Percentiles rank a stretch among this genome's conserved stretches.
Conservation (phyloP, 2,113 vertebrate genomes). For the Poecilia latipinna region DNA sequence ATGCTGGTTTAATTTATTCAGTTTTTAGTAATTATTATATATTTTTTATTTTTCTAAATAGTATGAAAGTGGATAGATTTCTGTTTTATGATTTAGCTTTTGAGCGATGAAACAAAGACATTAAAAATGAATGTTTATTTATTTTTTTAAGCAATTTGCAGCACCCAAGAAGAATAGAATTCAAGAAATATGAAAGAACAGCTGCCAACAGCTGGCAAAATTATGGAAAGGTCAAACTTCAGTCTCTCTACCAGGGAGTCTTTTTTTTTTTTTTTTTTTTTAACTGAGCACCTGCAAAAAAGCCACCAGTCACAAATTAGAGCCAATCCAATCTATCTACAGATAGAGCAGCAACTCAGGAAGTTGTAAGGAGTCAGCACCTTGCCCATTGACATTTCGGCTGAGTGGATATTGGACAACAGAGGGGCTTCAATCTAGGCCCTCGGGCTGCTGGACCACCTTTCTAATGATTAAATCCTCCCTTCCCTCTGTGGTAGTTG, state of each 20-base stretch:
- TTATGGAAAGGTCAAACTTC: constrained; percentile 60
- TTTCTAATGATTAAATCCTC: constrained; percentile 48
- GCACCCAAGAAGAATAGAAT: neutral
- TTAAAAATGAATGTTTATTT: neutral
- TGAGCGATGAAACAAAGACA: neutral
- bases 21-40: neutral
- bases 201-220: constrained; percentile 39
- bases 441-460: constrained; percentile 20
- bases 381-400: constrained; percentile 62
- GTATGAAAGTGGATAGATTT: neutral
- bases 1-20: neutral
- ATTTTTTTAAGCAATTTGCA: constrained; percentile 13
- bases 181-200: constrained; percentile 28
- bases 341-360: constrained; percentile 35
- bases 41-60: neutral
- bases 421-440: constrained; percentile 38
- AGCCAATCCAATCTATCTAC: constrained; percentile 43
- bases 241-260: constrained; percentile 32
- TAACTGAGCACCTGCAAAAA: constrained; percentile 40
- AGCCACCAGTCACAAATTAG: constrained; percentile 37
- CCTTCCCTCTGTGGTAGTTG: constrained; percentile 31
- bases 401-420: constrained; percentile 37
- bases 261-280: constrained; percentile 40
- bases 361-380: constrained; percentile 53
- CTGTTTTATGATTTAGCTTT: neutral